Evolutionary conservation across 2,888 invertebrate genomes (phyloP).

Genomic region (Erynnis tages): DNA sequence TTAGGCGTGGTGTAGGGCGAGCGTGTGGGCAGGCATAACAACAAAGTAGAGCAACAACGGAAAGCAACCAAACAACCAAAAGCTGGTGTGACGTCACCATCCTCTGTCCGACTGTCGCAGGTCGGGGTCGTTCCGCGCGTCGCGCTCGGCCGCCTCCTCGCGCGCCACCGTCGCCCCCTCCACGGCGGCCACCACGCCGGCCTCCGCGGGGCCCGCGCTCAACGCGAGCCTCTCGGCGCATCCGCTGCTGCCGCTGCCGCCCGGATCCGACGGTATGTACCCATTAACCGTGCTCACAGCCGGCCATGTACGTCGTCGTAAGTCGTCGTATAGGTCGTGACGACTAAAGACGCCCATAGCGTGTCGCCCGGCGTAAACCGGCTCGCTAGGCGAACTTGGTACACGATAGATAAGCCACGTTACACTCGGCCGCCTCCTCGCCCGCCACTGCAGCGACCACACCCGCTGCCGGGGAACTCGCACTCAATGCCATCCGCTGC

Average conservation of each 20-base stretch:
- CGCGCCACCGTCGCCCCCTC: conserved; percentile 90
- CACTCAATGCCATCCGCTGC: conserved; percentile 92
- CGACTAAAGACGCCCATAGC: no score
- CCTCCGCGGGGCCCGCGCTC: conserved; percentile 70
- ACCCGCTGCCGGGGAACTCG: conserved; percentile 69
- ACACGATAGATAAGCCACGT: no score
- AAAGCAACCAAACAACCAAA: conserved; percentile 55
- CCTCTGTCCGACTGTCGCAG: conserved; percentile 85
- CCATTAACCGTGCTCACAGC: neutral
- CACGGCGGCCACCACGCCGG: conserved; percentile 65
- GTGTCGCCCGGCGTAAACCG: no score
- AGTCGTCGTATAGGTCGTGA: no score
- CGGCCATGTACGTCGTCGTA: no score
- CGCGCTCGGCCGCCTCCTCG: conserved; percentile 90
- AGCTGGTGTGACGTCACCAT: conserved; percentile 66
- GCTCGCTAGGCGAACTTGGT: no score
- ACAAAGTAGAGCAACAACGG: neutral
- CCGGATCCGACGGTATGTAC: conserved; percentile 82
- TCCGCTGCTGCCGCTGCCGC: conserved; percentile 95
- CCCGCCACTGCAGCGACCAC: conserved; percentile 83
- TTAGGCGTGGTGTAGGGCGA: neutral
- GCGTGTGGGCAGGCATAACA: no score
- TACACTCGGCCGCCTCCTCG: conserved; percentile 90
- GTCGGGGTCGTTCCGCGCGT: conserved; percentile 97
- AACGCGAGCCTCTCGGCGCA: conserved; percentile 96